Evolutionary conservation across 2,113 vertebrate genomes (phyloP).

Genomic region (Ceyx margarethae): DNA sequence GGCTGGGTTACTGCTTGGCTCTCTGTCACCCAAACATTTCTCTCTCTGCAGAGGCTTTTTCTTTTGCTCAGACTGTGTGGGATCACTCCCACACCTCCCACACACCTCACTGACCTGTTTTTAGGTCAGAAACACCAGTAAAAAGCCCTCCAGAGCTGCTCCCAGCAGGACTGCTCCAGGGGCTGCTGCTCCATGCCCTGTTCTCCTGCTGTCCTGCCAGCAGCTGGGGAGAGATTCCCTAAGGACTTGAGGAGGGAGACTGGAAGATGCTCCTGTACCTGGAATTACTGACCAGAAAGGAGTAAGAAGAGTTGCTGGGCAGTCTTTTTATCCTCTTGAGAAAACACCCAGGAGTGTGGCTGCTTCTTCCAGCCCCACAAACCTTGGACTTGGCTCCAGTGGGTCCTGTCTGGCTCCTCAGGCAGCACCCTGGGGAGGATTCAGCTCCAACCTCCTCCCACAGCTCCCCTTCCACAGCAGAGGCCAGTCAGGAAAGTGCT

Average conservation of each 20-base stretch:
- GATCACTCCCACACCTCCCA: neutral
- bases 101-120: neutral
- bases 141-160: neutral
- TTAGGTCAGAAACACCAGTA: neutral
- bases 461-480: neutral
- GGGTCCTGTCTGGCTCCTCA: fast-evolving
- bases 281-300: neutral
- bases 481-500: neutral
- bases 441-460: neutral
- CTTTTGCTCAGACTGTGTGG: neutral
- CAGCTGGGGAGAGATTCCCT: neutral
- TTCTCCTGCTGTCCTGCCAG: neutral
- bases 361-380: neutral
- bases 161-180: neutral
- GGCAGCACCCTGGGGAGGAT: neutral
- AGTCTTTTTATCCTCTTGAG: neutral
- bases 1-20: neutral
- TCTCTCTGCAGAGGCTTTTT: neutral
- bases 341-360: fast-evolving
- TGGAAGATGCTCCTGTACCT: neutral
- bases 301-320: neutral
- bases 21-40: neutral
- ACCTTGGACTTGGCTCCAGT: neutral
- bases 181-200: neutral
- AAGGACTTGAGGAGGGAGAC: neutral